phyloP scores from a whole-genome alignment of 2,888 invertebrate genomes.

The Cryptocephalus primarius region DNA sequence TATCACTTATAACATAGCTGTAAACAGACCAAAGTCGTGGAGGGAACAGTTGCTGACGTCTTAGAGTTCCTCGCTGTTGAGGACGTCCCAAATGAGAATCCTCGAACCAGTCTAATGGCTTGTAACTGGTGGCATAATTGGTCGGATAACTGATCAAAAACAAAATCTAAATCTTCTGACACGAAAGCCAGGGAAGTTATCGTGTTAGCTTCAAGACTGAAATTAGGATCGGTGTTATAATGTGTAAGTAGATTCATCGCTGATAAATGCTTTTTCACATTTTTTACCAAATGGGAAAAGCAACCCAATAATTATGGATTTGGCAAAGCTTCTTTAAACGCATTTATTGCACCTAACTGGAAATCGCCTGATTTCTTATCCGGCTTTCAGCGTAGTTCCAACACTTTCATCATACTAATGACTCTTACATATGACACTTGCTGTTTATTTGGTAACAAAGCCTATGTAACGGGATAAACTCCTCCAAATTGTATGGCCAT shows the following conservation, averaged over 20 bases:
- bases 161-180: slow-evolving; percentile 3
- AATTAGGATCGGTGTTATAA: slow-evolving; percentile 5
- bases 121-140: slow-evolving; percentile 3
- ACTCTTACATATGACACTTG: background rate
- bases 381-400: background rate
- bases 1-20: background rate
- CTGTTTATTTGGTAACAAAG: background rate
- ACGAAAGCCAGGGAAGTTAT: slow-evolving; percentile 6
- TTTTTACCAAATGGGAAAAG: slow-evolving; percentile 6
- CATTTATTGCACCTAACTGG: background rate
- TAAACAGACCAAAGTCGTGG: slow-evolving; percentile 3
- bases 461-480: background rate
- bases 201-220: slow-evolving; percentile 5
- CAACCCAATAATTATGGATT: slow-evolving; percentile 3
- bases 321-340: slow-evolving; percentile 2
- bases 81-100: background rate
- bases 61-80: background rate
- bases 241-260: slow-evolving; percentile 1
- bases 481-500: background rate
- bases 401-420: background rate
- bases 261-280: slow-evolving; percentile 5
- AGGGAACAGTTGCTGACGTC: slow-evolving; percentile 4
- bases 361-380: background rate
- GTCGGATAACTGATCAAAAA: slow-evolving; percentile 2
- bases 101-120: background rate